Evolutionary conservation across 2,888 invertebrate species (phyloP), one percentile per base, ranked within the genome.

Genomic region (Tineola bisselliella): DNA sequence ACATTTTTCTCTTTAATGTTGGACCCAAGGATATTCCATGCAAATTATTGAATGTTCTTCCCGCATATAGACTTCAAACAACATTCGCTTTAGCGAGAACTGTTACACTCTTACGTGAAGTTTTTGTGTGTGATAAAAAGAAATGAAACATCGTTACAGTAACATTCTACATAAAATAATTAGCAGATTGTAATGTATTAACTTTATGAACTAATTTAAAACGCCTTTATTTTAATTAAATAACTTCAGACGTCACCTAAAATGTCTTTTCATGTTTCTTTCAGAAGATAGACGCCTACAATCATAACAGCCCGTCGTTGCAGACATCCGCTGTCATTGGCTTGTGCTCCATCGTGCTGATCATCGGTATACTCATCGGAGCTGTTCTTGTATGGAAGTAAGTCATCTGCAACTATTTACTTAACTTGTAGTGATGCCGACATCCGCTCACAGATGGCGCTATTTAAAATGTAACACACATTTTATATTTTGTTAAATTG

Each of bases 271-370:
- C 25, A 6, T 25, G 2, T 25, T 25, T 25, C 25, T 25, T 91
- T 8, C 93, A 94, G 94, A 92, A 94, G 88, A 92, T 94, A 84
- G 94, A 94, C 88, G 94, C 94, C 67, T 94, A 94, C 88, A 93
- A 94, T 82, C 93, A 94, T 82, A 93, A 91, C 81, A 93, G 93
- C 75, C 94, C 94, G 68, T 93, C 94, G 66, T 87, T 94, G 69
- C 94, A 94, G 84, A 94, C 94, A 67, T 92, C 94, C 68, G 94
- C 94, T 70, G 91, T 93, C 81, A 94, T 94, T 81, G 93, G 92
- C 66, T 90, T 94, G 68, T 93, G 93, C 82, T 93, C 94, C 70
- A 90, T 94, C 70, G 90, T 94, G 63, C 88, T 94, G 68, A 88
- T 93, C 68, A 88, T 93, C 69, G 92, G 93, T 75, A 90, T 94